Evolutionary conservation across 2,113 vertebrate species (phyloP), one percentile per base, ranked within the genome.

Genomic region (Seriola aureovittata): DNA sequence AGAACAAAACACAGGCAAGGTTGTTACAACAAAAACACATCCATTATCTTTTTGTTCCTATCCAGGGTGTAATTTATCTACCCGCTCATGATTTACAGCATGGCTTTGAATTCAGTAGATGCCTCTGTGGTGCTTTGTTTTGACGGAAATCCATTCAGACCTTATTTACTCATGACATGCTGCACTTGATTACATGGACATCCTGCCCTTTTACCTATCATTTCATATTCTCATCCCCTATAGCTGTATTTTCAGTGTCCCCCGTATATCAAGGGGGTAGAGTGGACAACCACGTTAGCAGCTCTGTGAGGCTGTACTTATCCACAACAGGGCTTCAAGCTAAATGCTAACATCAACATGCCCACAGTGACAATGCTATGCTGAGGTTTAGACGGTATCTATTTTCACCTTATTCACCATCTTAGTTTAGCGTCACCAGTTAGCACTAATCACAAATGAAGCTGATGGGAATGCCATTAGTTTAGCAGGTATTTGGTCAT

Each of bases 21-120:
- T 48, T 71, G 67, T 21, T 62, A 13, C 44, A 84, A 81, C 60
- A 84, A 70, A 73, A 90, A 72, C 71, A 72, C 66, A 62, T 63
- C 21, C 21, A 82, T 85, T 65, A 81, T 85, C 55, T 57, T 62
- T 57, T 63, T 81, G 82, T 78, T 38, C 34, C 71, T 36, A 58
- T 21, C 8, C 19, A 46, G 44, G 17, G 44, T 71, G 55, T 68
- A 60, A 72, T 78, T 82, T 55, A 85, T 80, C 42, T 57, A 38
- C 36, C 13, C n/a, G 5, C 17, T 68, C 32, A 75, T 79, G 64
- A 59, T 78, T 84, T 75, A 73, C 19, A 77, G 36, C 59, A 67
- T 21, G 13, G 65, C 58, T 34, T 19, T n/a, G 1, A 52, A 17
- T 72, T 86, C 17, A 81, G 38, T 60, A 16, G 36, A 73, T 48